Percentiles rank a stretch among this genome's conserved stretches.
Conservation (phyloP, 1,140 invertebrate species). For the Drosophila kikkawai region DNA sequence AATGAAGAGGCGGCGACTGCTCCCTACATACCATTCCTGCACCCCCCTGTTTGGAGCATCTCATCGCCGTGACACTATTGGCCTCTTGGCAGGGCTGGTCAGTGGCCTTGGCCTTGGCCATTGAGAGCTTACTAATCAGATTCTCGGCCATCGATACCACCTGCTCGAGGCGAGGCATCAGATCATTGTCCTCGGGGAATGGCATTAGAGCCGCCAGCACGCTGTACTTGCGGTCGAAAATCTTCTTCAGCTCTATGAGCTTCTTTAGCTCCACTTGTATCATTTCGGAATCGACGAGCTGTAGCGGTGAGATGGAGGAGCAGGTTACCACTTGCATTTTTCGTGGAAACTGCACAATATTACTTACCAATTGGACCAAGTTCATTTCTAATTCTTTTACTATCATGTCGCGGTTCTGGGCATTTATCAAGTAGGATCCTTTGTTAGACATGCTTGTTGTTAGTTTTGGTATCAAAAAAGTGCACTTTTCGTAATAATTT, state of each 20-base stretch:
- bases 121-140: background rate
- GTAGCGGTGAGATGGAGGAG: background rate
- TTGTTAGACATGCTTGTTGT: background rate
- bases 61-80: background rate
- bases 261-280: background rate
- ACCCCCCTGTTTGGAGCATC: too few relatives aligned
- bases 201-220: background rate
- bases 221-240: background rate
- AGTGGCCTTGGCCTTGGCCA: background rate
- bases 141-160: background rate
- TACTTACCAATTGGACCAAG: background rate
- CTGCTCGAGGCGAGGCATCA: background rate
- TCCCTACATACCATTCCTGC: background rate
- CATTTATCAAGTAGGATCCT: rapidly evolving
- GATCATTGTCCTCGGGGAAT: background rate
- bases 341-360: too few relatives aligned
- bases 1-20: background rate
- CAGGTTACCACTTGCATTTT: background rate
- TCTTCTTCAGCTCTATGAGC: background rate
- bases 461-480: background rate
- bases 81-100: background rate
- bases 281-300: background rate
- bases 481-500: background rate
- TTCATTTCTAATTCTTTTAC: too few relatives aligned
- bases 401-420: too few relatives aligned